These are phyloP conservation scores for Danio jaintianensis DNA, from an alignment of 2,797 vertebrate genomes.

Conservation along the genomic window DNA sequence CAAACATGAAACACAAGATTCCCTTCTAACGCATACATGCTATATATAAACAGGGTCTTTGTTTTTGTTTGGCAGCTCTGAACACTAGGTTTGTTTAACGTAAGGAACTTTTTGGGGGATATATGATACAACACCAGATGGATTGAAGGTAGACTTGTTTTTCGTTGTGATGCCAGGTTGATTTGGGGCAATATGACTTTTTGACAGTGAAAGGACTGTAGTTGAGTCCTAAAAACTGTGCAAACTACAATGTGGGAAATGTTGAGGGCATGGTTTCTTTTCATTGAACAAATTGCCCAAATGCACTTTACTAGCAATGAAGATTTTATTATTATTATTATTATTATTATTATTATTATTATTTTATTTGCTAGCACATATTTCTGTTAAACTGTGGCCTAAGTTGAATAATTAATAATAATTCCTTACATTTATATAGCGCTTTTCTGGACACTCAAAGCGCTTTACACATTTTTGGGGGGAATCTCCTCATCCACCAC, in stretches of 20 bases:
- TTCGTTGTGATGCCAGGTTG: not conserved
- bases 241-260: not conserved
- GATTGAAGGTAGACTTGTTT: not conserved
- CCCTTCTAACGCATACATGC: slow-evolving; percentile 1
- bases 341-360: too few relatives aligned
- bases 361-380: too few relatives aligned
- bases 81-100: slow-evolving; percentile 19
- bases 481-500: too few relatives aligned
- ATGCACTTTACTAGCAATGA: not conserved
- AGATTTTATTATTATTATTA: too few relatives aligned
- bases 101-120: not conserved
- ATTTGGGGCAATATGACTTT: not conserved
- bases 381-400: too few relatives aligned
- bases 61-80: not conserved
- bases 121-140: too few relatives aligned
- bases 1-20: slow-evolving; percentile 9
- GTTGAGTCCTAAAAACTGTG: not conserved
- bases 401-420: too few relatives aligned
- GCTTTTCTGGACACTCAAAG: too few relatives aligned
- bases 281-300: not conserved
- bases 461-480: too few relatives aligned
- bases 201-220: not conserved
- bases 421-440: too few relatives aligned
- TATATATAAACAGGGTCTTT: slow-evolving; percentile 15
- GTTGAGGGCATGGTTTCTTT: not conserved